phyloP scores from a whole-genome alignment of 2,797 vertebrate species.

The Spea hammondii region DNA sequence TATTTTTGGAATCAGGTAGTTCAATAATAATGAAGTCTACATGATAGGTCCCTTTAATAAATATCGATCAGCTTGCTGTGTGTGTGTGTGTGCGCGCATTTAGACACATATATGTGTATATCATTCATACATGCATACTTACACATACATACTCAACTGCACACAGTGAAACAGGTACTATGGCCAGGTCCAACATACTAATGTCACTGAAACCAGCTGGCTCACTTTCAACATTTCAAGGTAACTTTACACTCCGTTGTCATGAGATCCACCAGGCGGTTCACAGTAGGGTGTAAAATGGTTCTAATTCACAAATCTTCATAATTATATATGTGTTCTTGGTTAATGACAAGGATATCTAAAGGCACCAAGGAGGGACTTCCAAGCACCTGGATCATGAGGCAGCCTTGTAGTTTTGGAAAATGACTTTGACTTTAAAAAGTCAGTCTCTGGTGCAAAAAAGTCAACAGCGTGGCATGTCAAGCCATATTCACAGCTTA shows the following conservation, averaged over 20 bases:
- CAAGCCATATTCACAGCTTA: conserved; percentile 61
- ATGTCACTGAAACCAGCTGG: not conserved
- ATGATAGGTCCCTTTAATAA: no score
- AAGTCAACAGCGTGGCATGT: conserved; percentile 56
- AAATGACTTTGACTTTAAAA: conserved; percentile 33
- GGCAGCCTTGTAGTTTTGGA: conserved; percentile 54
- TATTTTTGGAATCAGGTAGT: not conserved
- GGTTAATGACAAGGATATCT: conserved; percentile 10
- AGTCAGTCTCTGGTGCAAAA: conserved; percentile 54
- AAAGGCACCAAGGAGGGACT: conserved; percentile 48
- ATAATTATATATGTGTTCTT: not conserved
- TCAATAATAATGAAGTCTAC: not conserved
- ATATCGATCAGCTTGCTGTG: not conserved
- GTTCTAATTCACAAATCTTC: not conserved
- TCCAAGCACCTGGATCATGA: conserved; percentile 54
- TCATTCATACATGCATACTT: not conserved
- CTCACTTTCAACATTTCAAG: conserved; percentile 10
- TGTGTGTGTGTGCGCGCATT: no score
- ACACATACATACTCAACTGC: not conserved
- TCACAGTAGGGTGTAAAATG: not conserved
- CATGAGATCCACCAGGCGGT: conserved; percentile 14
- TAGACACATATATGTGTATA: no score
- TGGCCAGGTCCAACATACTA: not conserved
- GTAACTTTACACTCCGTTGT: conserved; percentile 40
- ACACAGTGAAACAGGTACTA: not conserved